Evolutionary conservation across 2,888 invertebrate genomes (phyloP).

Genomic region (Ptilodon capucinus): DNA sequence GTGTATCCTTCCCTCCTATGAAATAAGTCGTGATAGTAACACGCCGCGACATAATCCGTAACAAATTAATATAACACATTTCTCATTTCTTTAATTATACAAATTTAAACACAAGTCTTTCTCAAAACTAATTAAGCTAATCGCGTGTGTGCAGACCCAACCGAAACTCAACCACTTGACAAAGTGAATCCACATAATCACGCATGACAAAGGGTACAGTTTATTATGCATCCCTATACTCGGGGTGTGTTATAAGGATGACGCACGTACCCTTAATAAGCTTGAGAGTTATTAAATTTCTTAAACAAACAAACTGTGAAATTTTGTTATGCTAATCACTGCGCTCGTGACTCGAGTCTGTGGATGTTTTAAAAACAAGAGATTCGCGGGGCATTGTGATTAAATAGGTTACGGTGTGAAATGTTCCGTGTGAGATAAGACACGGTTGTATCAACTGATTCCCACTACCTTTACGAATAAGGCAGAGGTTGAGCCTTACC

Average conservation of each 20-base stretch:
- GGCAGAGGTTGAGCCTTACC: no score
- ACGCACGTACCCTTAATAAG: conserved; percentile 34
- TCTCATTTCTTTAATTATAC: no score
- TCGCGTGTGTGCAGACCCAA: background rate
- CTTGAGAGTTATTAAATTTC: conserved; percentile 36
- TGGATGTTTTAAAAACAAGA: conserved; percentile 13
- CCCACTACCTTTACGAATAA: background rate
- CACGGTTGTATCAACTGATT: background rate
- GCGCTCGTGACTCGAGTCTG: conserved; percentile 9
- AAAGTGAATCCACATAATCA: background rate
- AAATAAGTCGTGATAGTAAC: no score
- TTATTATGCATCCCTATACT: conserved; percentile 1
- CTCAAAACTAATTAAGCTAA: background rate
- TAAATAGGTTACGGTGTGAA: background rate
- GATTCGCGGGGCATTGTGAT: background rate
- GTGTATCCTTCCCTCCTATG: no score
- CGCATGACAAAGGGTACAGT: background rate
- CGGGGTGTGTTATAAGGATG: conserved; percentile 26
- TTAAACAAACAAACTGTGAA: conserved; percentile 26
- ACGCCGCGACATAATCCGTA: no score
- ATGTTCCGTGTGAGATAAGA: background rate
- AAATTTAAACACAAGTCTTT: background rate
- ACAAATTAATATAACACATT: no score
- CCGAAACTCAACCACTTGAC: background rate
- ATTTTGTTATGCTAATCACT: conserved; percentile 33